These are phyloP conservation scores for Heliocidaris tuberculata DNA, from an alignment of 35 echinoderm and acorn worm species.

Conservation along the genomic window DNA sequence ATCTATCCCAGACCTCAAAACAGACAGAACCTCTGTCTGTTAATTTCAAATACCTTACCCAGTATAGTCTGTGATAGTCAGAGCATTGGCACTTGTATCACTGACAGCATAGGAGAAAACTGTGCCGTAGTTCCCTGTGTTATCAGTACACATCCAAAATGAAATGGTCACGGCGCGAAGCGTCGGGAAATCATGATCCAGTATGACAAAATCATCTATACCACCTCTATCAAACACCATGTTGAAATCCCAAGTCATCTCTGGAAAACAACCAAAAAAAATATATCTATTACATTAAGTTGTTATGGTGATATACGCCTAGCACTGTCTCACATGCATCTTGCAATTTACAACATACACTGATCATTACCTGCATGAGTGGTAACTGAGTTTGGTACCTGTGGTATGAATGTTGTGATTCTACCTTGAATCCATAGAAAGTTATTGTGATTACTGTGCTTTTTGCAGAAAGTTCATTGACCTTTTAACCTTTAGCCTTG, in stretches of 20 bases:
- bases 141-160: constrained; percentile 88
- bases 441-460: too few species aligned
- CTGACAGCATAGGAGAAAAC: constrained; percentile 76
- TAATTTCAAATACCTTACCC: constrained; percentile 48
- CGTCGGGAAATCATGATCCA: constrained; percentile 55
- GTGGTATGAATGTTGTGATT: too few species aligned
- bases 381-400: too few species aligned
- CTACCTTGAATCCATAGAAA: too few species aligned
- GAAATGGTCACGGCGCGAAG: constrained; percentile 70
- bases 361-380: too few species aligned
- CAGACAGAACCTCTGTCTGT: too few species aligned
- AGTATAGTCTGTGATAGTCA: constrained; percentile 76
- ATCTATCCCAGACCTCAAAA: neutral
- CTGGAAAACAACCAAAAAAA: constrained; percentile 49
- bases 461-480: too few species aligned
- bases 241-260: constrained; percentile 78
- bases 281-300: neutral
- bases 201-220: constrained; percentile 71
- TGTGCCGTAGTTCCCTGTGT: constrained; percentile 73
- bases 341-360: too few species aligned
- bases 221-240: constrained; percentile 66
- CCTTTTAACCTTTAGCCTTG: too few species aligned
- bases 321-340: too few species aligned
- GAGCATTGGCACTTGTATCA: constrained; percentile 50
- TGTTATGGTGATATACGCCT: too few species aligned